Conservation (phyloP, 2,888 invertebrate species). For the Gryllus longicercus region DNA sequence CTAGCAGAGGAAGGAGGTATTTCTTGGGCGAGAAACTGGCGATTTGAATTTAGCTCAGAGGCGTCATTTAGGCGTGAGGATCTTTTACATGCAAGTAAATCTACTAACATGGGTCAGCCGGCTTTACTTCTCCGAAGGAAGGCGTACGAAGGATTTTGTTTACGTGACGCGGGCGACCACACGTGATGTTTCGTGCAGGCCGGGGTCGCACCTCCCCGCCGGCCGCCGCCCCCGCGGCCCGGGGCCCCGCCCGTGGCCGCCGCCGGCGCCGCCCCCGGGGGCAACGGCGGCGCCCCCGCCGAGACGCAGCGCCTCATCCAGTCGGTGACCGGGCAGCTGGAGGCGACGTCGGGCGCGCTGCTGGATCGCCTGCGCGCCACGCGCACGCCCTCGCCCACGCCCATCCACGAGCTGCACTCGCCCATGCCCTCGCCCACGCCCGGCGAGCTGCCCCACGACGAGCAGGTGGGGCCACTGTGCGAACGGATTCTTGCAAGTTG, state of each 20-base stretch:
- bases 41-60: no score
- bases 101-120: no score
- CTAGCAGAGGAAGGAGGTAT: no score
- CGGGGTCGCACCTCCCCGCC: constrained; percentile 37
- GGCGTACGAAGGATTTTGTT: no score
- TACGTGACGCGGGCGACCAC: no score
- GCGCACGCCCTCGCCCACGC: constrained; percentile 81
- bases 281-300: constrained; percentile 61
- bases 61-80: no score
- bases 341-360: constrained; percentile 79
- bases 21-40: no score
- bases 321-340: constrained; percentile 84
- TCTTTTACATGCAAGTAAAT: no score
- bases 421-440: constrained; percentile 77
- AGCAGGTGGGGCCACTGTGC: background rate
- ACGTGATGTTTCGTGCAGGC: background rate
- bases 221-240: constrained; percentile 43
- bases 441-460: background rate
- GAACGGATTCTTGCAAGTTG: no score
- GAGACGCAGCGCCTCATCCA: constrained; percentile 82
- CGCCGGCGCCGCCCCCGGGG: constrained; percentile 55
- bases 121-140: no score
- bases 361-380: constrained; percentile 80
- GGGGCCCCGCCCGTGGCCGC: constrained; percentile 52
- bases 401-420: constrained; percentile 75